Evolutionary conservation across 2,888 invertebrate species (phyloP).

Genomic region (Euclidia mi): DNA sequence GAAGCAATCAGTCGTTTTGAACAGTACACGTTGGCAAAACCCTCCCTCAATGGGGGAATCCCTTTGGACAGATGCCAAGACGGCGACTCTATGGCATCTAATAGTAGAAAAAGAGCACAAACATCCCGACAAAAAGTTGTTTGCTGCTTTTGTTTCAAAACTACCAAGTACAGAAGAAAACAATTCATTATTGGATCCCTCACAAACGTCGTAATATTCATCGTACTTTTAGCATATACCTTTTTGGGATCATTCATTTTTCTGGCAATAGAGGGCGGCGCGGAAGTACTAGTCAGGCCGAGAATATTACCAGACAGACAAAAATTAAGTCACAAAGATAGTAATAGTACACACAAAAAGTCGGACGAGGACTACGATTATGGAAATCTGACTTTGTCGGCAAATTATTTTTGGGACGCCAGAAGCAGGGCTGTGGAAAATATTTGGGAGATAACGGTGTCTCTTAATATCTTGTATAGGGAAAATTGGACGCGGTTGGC

Average conservation of each 20-base stretch:
- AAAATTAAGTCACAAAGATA: slow-evolving; percentile 87
- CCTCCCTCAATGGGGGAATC: slow-evolving; percentile 86
- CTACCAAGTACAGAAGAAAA: slow-evolving; percentile 87
- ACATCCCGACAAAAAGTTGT: slow-evolving; percentile 87
- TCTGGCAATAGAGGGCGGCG: slow-evolving; percentile 94
- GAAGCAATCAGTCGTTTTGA: slow-evolving; percentile 88
- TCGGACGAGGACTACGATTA: slow-evolving; percentile 82
- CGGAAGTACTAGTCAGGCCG: slow-evolving; percentile 87
- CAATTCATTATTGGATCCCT: slow-evolving; percentile 93
- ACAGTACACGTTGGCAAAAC: slow-evolving; percentile 87
- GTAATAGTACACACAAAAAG: slow-evolving; percentile 77
- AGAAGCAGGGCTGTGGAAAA: slow-evolving; percentile 93
- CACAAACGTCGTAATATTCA: slow-evolving; percentile 95
- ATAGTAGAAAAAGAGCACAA: slow-evolving; percentile 86
- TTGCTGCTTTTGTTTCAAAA: slow-evolving; percentile 89
- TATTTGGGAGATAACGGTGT: slow-evolving; percentile 97
- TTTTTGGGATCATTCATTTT: slow-evolving; percentile 94
- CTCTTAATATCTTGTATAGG: slow-evolving; percentile 96
- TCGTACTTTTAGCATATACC: slow-evolving; percentile 95
- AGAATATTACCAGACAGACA: slow-evolving; percentile 87
- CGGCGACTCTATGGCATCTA: slow-evolving; percentile 85
- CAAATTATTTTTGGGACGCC: slow-evolving; percentile 88
- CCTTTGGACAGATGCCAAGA: slow-evolving; percentile 89
- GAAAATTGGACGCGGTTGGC: slow-evolving; percentile 97
- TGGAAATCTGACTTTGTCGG: slow-evolving; percentile 80